Evolutionary conservation across 2,888 invertebrate genomes (phyloP).

Genomic region (Hemithea aestivaria): DNA sequence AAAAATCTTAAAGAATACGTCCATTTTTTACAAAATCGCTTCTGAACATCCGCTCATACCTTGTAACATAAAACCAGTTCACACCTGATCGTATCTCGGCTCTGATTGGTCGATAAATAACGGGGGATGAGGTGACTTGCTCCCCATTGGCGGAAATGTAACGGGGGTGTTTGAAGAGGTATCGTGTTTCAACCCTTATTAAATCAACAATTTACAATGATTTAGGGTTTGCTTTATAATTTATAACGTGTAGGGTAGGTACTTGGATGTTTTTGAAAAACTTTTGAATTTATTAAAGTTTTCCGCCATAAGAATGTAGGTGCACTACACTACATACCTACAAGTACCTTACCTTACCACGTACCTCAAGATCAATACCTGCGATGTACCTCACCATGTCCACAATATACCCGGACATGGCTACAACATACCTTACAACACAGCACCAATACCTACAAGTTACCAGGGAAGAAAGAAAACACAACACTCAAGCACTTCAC

Average conservation of each 20-base stretch:
- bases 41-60: slow-evolving; percentile 21
- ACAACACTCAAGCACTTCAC: too few species aligned
- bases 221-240: slow-evolving; percentile 48
- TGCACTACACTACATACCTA: too few species aligned
- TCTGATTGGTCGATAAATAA: slow-evolving; percentile 45
- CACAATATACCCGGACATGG: too few species aligned
- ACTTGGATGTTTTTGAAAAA: slow-evolving; percentile 18
- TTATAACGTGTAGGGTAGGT: slow-evolving; percentile 26
- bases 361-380: too few species aligned
- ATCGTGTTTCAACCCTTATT: slow-evolving; percentile 59
- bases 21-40: slow-evolving; percentile 5
- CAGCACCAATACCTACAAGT: too few species aligned
- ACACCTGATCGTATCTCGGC: slow-evolving; percentile 48
- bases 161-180: slow-evolving; percentile 51
- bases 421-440: too few species aligned
- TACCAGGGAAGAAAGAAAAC: too few species aligned
- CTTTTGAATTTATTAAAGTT: slow-evolving; percentile 22
- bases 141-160: slow-evolving; percentile 42
- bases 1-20: too few species aligned
- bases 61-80: slow-evolving; percentile 50
- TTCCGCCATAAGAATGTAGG: too few species aligned
- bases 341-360: too few species aligned
- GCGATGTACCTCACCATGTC: too few species aligned
- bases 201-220: slow-evolving; percentile 50
- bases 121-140: slow-evolving; percentile 47